A percentile compares a stretch with the other conserved stretches of the same genome.
Evolutionary conservation across 2,797 vertebrate species (phyloP).

Genomic region (Chaunax sp.): DNA sequence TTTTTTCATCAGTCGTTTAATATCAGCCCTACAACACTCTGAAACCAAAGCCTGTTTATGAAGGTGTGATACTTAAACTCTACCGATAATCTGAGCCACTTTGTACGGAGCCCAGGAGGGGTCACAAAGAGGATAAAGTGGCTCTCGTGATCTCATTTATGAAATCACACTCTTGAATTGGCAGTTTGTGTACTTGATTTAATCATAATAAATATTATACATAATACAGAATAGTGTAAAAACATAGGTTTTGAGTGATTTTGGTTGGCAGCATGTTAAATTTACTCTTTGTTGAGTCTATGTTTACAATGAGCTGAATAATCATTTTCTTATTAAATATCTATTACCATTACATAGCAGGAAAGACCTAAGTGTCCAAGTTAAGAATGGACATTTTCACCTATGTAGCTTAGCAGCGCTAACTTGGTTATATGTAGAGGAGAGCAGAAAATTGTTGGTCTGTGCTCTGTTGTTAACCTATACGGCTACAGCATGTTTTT

Average conservation of each 20-base stretch:
- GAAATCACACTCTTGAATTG: not conserved
- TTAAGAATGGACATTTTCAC: not conserved
- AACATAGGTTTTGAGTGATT: no score
- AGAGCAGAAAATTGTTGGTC: no score
- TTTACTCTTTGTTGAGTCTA: no score
- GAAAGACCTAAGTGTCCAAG: not conserved
- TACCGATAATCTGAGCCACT: no score
- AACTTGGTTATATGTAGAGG: no score
- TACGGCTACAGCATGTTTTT: no score
- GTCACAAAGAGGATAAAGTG: not conserved
- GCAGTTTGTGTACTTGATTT: not conserved
- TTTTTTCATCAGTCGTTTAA: slow-evolving; percentile 41
- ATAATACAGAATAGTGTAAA: no score
- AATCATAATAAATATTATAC: no score
- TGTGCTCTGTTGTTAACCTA: no score
- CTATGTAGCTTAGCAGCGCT: not conserved
- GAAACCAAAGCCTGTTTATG: not conserved
- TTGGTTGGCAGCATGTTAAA: no score
- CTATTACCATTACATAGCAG: not conserved
- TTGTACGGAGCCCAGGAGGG: no score
- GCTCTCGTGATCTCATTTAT: no score
- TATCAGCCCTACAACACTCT: not conserved
- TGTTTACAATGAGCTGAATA: not conserved
- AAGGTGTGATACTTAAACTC: not conserved
- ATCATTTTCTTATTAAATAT: not conserved